These are phyloP conservation scores for Brachionus angularis DNA, from an alignment of 1,140 invertebrate genomes.

Conservation along the genomic window DNA sequence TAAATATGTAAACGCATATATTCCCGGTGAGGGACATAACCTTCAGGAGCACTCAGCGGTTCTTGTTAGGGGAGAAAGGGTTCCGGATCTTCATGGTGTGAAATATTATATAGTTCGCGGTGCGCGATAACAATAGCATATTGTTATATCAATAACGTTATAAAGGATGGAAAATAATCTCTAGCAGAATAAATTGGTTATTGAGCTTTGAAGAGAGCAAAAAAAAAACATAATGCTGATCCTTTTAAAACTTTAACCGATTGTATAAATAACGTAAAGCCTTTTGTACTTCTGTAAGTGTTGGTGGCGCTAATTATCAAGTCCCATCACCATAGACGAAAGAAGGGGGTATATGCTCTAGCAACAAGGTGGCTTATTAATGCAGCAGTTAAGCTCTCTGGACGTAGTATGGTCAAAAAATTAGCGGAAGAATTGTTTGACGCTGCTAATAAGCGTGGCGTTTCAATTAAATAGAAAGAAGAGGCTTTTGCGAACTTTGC, in stretches of 20 bases:
- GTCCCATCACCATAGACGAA: background rate
- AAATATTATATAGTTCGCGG: slow-evolving; percentile 89
- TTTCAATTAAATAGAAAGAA: background rate
- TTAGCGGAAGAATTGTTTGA: background rate
- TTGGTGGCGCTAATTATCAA: background rate
- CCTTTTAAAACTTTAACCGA: background rate
- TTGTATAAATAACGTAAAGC: background rate
- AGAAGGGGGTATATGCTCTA: background rate
- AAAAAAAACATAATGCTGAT: background rate
- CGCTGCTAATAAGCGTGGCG: background rate
- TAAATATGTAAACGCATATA: slow-evolving; percentile 72
- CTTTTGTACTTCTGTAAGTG: background rate
- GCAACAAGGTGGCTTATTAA: background rate
- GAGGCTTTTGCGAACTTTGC: background rate
- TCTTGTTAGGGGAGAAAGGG: slow-evolving; percentile 71
- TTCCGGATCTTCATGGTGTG: slow-evolving; percentile 87
- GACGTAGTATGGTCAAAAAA: background rate
- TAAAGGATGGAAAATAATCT: slow-evolving; percentile 2
- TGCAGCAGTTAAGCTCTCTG: background rate
- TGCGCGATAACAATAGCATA: too few species aligned
- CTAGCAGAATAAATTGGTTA: slow-evolving; percentile 5
- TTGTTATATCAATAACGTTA: too few species aligned
- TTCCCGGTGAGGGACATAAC: slow-evolving; percentile 94
- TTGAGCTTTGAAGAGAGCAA: background rate
- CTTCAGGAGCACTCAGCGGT: slow-evolving; percentile 94